Conservation (phyloP, 2,797 vertebrate species). For the Thalassophryne amazonica region DNA sequence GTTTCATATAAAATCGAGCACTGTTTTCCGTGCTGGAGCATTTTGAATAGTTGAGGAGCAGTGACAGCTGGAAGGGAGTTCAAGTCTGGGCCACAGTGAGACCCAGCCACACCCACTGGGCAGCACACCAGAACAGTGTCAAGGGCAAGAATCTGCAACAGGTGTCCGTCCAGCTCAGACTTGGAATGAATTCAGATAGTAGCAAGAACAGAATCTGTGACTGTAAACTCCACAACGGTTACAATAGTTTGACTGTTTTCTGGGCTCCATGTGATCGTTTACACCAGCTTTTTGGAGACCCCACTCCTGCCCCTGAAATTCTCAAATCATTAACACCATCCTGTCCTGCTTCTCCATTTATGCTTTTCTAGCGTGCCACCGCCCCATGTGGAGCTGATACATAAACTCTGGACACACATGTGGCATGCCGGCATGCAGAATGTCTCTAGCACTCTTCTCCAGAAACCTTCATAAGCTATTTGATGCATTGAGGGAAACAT, state of each 20-base stretch:
- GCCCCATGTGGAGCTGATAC: constrained; percentile 17
- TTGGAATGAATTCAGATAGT: constrained; percentile 32
- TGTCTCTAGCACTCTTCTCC: constrained; percentile 12
- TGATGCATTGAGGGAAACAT: constrained; percentile 33
- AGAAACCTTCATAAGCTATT: constrained; percentile 1
- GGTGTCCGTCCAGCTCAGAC: constrained; percentile 44
- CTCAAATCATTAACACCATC: constrained; percentile 22
- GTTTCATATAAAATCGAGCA: no score
- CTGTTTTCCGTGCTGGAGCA: constrained; percentile 22
- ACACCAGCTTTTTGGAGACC: constrained; percentile 19
- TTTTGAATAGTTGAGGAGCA: constrained; percentile 45
- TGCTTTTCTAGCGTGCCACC: constrained; percentile 2
- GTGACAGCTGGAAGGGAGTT: constrained; percentile 68
- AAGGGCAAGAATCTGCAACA: constrained; percentile 67
- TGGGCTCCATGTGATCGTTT: constrained; percentile 35
- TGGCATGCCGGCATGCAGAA: constrained; percentile 35
- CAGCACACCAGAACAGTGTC: constrained; percentile 34
- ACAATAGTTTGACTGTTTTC: constrained; percentile 36
- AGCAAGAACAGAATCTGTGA: constrained; percentile 25
- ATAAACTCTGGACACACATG: constrained; percentile 33
- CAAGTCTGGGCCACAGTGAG: constrained; percentile 69
- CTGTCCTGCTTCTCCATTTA: neutral
- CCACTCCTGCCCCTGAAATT: constrained; percentile 2
- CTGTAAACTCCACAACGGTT: constrained; percentile 8
- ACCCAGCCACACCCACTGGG: constrained; percentile 44